Conservation (phyloP, 35 echinoderm and acorn worm genomes). For the Apostichopus californicus region DNA sequence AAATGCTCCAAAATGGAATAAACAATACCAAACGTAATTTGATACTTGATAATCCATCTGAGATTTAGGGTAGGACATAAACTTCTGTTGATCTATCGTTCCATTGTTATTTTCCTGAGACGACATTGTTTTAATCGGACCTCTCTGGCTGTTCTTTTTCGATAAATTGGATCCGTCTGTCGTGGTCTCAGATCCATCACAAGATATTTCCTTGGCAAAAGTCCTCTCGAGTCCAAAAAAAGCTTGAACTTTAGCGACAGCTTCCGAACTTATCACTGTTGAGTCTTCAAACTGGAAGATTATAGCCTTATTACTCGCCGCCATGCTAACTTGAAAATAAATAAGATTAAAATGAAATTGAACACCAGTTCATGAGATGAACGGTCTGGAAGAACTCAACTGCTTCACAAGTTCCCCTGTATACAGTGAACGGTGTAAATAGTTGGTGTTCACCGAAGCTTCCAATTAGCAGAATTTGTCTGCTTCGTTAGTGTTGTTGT, state of each 20-base stretch:
- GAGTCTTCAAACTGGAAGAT: neutral
- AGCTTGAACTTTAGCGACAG: conserved; percentile 5
- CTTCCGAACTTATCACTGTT: neutral
- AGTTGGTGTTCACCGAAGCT: no score
- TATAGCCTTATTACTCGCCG: neutral
- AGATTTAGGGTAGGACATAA: neutral
- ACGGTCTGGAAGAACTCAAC: no score
- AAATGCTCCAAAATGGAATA: conserved; percentile 82
- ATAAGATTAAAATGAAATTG: no score
- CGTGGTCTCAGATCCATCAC: no score
- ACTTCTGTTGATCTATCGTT: neutral
- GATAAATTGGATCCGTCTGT: neutral
- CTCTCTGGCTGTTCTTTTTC: neutral
- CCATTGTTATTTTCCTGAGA: neutral
- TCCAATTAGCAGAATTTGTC: no score
- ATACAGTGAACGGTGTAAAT: no score
- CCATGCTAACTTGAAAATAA: neutral
- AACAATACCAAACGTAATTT: conserved; percentile 86
- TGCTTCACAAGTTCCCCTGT: no score
- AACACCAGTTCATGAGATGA: no score
- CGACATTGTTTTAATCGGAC: no score
- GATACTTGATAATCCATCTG: conserved; percentile 56
- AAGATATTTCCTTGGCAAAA: neutral
- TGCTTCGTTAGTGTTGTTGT: no score
- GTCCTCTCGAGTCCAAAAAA: conserved; percentile 28